These are phyloP conservation scores for Vireo griseus DNA, from an alignment of 2,797 vertebrate genomes.

Conservation along the genomic window DNA sequence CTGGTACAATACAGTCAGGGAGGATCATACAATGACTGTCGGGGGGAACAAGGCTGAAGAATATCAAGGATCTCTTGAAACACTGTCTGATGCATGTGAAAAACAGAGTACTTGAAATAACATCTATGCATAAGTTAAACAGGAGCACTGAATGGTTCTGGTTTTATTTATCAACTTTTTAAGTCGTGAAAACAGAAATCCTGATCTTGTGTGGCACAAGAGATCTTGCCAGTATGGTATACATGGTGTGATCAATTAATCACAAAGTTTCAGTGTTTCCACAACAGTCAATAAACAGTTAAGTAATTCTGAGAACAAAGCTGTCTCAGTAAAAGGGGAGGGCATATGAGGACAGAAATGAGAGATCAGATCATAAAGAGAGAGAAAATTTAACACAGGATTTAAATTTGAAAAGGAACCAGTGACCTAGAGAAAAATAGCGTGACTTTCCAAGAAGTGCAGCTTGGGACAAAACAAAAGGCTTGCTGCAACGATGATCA, in stretches of 20 bases:
- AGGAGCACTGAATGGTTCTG: not conserved
- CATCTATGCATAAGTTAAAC: not conserved
- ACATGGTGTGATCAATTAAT: not conserved
- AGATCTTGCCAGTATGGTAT: not conserved
- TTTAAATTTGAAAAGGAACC: not conserved
- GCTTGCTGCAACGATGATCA: not conserved
- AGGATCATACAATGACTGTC: too few relatives aligned
- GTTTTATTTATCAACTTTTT: not conserved
- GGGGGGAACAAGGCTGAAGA: not conserved
- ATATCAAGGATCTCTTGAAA: not conserved
- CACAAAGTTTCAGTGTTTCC: not conserved
- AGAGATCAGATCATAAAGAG: not conserved
- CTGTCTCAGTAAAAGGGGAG: conserved; percentile 8
- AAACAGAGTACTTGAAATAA: not conserved
- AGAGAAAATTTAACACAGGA: not conserved
- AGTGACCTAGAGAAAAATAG: not conserved
- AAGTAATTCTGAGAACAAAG: conserved; percentile 4
- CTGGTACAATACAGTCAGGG: not conserved
- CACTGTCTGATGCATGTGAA: not conserved
- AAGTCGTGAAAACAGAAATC: not conserved
- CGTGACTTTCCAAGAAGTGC: not conserved
- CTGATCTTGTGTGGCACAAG: not conserved
- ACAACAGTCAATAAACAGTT: conserved; percentile 26
- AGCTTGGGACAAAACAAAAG: not conserved
- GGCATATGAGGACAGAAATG: not conserved